Percentiles rank a stretch among this genome's conserved stretches.
phyloP scores from a whole-genome alignment of 2,888 invertebrate species.

The Xestobium rufovillosum region DNA sequence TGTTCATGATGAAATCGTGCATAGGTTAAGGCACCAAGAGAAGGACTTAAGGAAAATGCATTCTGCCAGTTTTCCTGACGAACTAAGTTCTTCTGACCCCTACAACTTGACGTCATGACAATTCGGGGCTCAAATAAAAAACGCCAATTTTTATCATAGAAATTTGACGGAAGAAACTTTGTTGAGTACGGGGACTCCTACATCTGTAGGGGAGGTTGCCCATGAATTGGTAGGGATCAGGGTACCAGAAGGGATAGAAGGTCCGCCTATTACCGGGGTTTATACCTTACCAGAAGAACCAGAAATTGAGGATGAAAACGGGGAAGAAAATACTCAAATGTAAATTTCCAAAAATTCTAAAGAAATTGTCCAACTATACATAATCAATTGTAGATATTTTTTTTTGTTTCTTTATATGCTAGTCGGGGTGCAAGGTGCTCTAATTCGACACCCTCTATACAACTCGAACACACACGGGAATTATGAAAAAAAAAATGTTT shows the following conservation, averaged over 20 bases:
- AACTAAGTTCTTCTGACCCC: conserved; percentile 54
- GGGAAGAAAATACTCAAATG: conserved; percentile 44
- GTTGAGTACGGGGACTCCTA: conserved; percentile 49
- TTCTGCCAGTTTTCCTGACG: conserved; percentile 53
- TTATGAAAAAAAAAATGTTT: too few species aligned
- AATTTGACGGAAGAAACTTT: conserved; percentile 54
- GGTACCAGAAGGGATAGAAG: conserved; percentile 41
- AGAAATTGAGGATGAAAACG: conserved; percentile 45
- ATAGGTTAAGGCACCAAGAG: conserved; percentile 59
- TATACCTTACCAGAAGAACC: conserved; percentile 52
- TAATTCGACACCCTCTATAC: too few species aligned
- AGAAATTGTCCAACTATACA: neutral
- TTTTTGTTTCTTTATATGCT: conserved; percentile 9
- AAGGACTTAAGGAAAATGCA: conserved; percentile 41
- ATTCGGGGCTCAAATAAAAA: conserved; percentile 49
- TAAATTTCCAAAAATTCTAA: conserved; percentile 22
- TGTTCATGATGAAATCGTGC: conserved; percentile 80
- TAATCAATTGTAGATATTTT: neutral
- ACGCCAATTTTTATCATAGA: conserved; percentile 49
- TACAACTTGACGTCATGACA: conserved; percentile 69
- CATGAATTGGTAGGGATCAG: conserved; percentile 38
- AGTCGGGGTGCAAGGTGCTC: too few species aligned
- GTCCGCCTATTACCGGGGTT: conserved; percentile 45
- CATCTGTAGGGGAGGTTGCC: conserved; percentile 38
- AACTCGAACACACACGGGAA: too few species aligned